Base-by-base conservation (phyloP, 2,113 vertebrate genomes). In the Ammospiza caudacuta region DNA sequence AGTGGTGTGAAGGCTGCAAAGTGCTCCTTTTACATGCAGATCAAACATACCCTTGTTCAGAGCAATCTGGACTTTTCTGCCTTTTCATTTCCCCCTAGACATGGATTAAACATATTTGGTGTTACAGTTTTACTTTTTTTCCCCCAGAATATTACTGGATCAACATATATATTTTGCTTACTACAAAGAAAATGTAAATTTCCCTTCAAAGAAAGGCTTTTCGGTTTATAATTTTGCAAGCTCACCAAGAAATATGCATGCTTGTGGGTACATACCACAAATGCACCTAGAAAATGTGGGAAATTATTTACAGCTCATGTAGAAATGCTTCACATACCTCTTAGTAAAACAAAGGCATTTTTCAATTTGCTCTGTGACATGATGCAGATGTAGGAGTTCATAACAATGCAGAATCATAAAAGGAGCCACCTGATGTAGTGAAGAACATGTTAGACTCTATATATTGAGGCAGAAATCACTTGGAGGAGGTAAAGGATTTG, bases 41-140 rank as follows among this genome's bases (percentile, higher is more conserved):
- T 97, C 90, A 96, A 95, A 93, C 82, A 43, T 66, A 37, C 5
- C 35, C 46, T 95, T 90, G 47, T 95, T 86, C 75, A 78, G 64
- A 91, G 67, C 69, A 87, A 67, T 78, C 68, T 93, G 67, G 77
- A 61, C 43, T 95, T 83, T 77, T 89, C 83, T 92, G 44, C 47
- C 37, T 81, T 51, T 90, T 83, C 31, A 10, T 95, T 81, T 95
- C 61, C 78, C 81, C 49, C 29, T 69, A 88, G 83, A 81, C 43
- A 16, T 7, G 67, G 75, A 82, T 87, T 55, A 93, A 87, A 51
- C 43, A 7, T 49, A 59, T 80, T 90, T 88, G 68, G 14, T 59
- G 52, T 83, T 78, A n/a, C 5, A 19, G 21, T 37, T 83, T 83
- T n/a, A 23, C n/a, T 33, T 67, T 80, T 80, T 81, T 81, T 68